Base-by-base conservation (phyloP, 1,140 invertebrate genomes). In the Dolichoris vasculosae region DNA sequence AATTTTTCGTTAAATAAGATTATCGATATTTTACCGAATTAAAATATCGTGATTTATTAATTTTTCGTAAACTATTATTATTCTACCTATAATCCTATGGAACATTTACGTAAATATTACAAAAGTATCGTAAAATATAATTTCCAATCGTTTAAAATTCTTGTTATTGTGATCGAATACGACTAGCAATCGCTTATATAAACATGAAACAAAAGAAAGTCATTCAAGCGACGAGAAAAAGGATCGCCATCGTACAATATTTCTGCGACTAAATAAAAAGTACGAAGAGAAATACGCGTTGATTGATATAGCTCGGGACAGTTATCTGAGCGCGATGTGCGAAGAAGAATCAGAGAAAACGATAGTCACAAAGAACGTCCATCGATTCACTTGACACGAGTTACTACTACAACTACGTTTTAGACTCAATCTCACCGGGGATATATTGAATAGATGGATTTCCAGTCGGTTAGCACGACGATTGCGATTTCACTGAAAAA, bases 391-490 rank as follows among this genome's bases (percentile, higher is more conserved):
- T 85, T 82, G 81, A 82, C 77, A 78, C 64, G 76, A 43, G 75
- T 6, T 17, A 32, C n/a, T 32, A 38, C 40, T 55, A 32, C 40
- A 43, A 23, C 35, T 77, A 46, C 26, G 71, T 20, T 59, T 40
- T 4, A 43, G 35, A 79, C 83, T 55, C 76, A 23, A 79, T 84
- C 43, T 79, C 75, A 46, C 46, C 40, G 38, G 40, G 32, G 11
- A 35, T 75, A 13, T 15, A 77, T 63, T 78, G 69, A 87, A 89
- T 90, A 87, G 88, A 89, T 87, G 85, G 88, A 88, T 90, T 90
- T 90, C 88, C 87, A 89, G 88, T 77, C 86, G 87, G 86, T 89
- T 89, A 88, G 77, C 88, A 80, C 51, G 64, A 15, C 88, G 87
- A 89, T 90, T 90, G 80, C 71, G 73, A 77, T 77, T 77, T 43